Evolutionary conservation across 64 coral and sea anemone species (phyloP).

Genomic region (Orbicella faveolata): DNA sequence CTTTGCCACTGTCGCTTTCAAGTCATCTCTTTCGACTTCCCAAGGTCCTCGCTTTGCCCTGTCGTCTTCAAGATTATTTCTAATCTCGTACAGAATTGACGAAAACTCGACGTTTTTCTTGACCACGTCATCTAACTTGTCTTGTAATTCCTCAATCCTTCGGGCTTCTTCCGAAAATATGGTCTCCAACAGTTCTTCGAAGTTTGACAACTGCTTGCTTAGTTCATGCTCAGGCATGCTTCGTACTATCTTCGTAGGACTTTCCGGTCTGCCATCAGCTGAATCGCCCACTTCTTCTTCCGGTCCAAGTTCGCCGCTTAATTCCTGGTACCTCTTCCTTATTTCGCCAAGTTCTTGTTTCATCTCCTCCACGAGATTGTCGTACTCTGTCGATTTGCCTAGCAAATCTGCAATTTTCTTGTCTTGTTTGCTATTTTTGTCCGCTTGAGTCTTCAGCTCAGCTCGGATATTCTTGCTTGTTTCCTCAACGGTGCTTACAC

Average conservation of each 20-base stretch:
- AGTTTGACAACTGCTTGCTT: slow-evolving; percentile 41
- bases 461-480: slow-evolving; percentile 56
- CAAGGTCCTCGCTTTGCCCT: slow-evolving; percentile 28
- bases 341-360: slow-evolving; percentile 78
- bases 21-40: slow-evolving; percentile 29
- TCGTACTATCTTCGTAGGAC: slow-evolving; percentile 22
- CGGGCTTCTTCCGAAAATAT: slow-evolving; percentile 54
- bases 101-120: slow-evolving; percentile 63
- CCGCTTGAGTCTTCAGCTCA: slow-evolving; percentile 59
- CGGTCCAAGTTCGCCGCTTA: slow-evolving; percentile 36
- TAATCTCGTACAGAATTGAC: slow-evolving; percentile 22
- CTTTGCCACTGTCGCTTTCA: slow-evolving; percentile 9
- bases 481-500: slow-evolving; percentile 67
- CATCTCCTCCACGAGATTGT: slow-evolving; percentile 74
- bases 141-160: slow-evolving; percentile 45
- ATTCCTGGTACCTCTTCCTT: slow-evolving; percentile 61
- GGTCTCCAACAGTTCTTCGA: slow-evolving; percentile 57
- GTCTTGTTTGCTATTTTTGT: slow-evolving; percentile 75
- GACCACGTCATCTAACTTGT: slow-evolving; percentile 55
- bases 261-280: slow-evolving; percentile 35
- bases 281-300: slow-evolving; percentile 44
- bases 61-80: slow-evolving; percentile 24
- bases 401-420: slow-evolving; percentile 73
- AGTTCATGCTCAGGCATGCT: slow-evolving; percentile 45
- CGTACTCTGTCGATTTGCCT: slow-evolving; percentile 66